Evolutionary conservation across 2,888 invertebrate species (phyloP).

Genomic region (Tridacna crocea): DNA sequence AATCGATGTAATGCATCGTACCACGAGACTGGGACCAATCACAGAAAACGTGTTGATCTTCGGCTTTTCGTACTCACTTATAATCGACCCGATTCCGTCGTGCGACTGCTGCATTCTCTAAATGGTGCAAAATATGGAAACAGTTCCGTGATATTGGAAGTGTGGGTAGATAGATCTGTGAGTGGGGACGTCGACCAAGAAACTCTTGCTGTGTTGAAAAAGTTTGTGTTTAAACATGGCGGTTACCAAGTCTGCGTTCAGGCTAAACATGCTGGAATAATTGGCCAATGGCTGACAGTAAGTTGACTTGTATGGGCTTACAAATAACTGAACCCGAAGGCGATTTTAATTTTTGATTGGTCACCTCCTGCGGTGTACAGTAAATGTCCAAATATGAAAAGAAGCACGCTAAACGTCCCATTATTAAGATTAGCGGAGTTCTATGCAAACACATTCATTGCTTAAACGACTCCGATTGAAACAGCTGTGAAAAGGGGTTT

Average conservation of each 20-base stretch:
- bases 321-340: no score
- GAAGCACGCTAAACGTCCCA: no score
- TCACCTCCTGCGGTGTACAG: no score
- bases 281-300: constrained; percentile 21
- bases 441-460: no score
- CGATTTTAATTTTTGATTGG: no score
- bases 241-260: constrained; percentile 10
- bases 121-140: constrained; percentile 14
- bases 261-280: constrained; percentile 1
- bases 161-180: constrained; percentile 8
- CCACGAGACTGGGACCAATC: background rate
- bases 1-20: background rate
- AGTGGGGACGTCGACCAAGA: background rate
- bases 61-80: constrained; percentile 15
- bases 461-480: no score
- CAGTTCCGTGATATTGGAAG: constrained; percentile 9
- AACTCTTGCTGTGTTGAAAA: background rate
- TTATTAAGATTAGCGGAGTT: no score
- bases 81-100: constrained; percentile 11
- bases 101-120: constrained; percentile 3
- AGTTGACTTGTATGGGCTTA: background rate
- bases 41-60: constrained; percentile 11
- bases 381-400: no score
- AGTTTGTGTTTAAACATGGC: constrained; percentile 4
- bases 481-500: no score